Conservation (phyloP, 2,797 vertebrate species). For the Propithecus perrieri region DNA sequence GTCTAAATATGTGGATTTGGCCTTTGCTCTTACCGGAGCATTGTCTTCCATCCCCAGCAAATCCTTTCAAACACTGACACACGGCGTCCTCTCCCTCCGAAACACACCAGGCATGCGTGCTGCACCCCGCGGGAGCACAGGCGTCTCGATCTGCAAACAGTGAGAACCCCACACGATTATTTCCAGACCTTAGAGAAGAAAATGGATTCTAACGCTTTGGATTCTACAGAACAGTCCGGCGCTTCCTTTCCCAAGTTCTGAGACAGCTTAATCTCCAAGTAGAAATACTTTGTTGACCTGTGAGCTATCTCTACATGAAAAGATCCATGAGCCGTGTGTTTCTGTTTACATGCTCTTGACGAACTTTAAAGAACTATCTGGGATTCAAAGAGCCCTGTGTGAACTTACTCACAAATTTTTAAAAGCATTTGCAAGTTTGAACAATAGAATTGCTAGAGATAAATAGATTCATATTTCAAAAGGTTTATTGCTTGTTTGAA, state of each 20-base stretch:
- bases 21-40: conserved; percentile 89
- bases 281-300: neutral
- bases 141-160: conserved; percentile 88
- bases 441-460: neutral
- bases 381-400: neutral
- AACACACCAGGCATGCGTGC: conserved; percentile 87
- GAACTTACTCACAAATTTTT: neutral
- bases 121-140: conserved; percentile 87
- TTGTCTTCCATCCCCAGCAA: conserved; percentile 87
- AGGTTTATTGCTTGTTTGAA: neutral
- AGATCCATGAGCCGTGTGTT: neutral
- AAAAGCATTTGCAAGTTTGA: neutral
- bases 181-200: neutral
- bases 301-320: neutral
- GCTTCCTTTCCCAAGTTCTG: neutral
- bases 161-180: neutral
- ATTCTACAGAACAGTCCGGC: neutral
- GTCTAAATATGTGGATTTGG: conserved; percentile 31
- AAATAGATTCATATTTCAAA: conserved; percentile 10
- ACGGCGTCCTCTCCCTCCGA: conserved; percentile 81
- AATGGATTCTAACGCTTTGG: neutral
- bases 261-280: neutral
- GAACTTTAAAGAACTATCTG: conserved; percentile 26
- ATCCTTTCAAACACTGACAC: conserved; percentile 91
- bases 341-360: neutral